A percentile compares a stretch with the other conserved stretches of the same genome.
Evolutionary conservation across 2,888 invertebrate species (phyloP).

Genomic region (Melipona beecheii): DNA sequence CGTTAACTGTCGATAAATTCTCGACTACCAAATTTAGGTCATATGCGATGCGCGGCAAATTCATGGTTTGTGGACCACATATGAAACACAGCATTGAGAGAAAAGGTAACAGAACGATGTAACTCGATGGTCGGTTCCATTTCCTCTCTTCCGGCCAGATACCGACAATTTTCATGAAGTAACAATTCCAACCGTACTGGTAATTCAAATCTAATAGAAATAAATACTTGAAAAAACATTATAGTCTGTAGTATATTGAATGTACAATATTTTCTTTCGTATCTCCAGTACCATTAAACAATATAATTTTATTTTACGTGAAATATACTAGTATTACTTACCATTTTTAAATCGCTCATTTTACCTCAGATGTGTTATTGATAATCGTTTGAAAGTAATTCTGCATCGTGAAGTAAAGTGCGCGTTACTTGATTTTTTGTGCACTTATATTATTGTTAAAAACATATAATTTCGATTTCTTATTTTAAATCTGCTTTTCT

Average conservation of each 20-base stretch:
- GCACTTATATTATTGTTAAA: too few relatives aligned
- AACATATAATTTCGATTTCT: too few relatives aligned
- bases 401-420: too few relatives aligned
- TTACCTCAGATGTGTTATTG: too few relatives aligned
- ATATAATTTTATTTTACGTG: background rate
- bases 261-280: too few relatives aligned
- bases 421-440: too few relatives aligned
- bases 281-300: too few relatives aligned
- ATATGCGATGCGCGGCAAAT: conserved; percentile 52
- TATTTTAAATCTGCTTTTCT: too few relatives aligned
- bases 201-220: conserved; percentile 57
- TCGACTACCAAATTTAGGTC: conserved; percentile 68
- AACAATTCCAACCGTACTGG: conserved; percentile 69
- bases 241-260: too few relatives aligned
- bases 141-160: conserved; percentile 69
- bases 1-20: conserved; percentile 67
- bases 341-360: too few relatives aligned
- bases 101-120: conserved; percentile 30
- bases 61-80: conserved; percentile 42
- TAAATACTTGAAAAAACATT: background rate
- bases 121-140: conserved; percentile 40
- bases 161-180: conserved; percentile 63
- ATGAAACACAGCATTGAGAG: conserved; percentile 46
- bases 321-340: too few relatives aligned
- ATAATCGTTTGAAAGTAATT: too few relatives aligned